Evolutionary conservation across 2,797 vertebrate species (phyloP).

Genomic region (Poliocrania exsul): DNA sequence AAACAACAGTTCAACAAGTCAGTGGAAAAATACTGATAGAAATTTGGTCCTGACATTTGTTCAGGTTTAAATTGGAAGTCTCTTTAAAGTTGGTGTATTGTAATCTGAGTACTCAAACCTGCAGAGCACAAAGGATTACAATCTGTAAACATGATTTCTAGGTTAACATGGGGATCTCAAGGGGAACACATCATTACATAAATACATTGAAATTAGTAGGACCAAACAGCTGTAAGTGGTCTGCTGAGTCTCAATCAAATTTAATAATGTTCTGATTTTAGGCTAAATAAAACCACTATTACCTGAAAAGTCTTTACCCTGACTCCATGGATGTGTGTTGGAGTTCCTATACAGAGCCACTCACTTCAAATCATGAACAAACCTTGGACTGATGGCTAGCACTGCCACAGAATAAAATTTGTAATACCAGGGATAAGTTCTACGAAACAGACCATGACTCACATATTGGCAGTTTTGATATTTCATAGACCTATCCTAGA

Average conservation of each 20-base stretch:
- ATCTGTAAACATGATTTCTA: constrained; percentile 11
- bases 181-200: not conserved
- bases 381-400: not conserved
- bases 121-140: constrained; percentile 11
- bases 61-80: not conserved
- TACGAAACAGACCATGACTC: not conserved
- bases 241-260: not conserved
- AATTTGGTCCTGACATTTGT: not conserved
- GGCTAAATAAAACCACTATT: not conserved
- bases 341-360: not conserved
- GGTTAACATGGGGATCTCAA: not conserved
- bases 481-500: not conserved
- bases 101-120: not conserved
- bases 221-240: not conserved
- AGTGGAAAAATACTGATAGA: not conserved
- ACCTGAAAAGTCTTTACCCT: not conserved
- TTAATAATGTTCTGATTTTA: not conserved
- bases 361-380: not conserved
- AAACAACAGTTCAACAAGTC: not conserved
- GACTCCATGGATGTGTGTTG: not conserved
- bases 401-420: not conserved
- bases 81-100: not conserved
- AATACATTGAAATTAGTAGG: not conserved
- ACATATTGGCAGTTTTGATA: not conserved
- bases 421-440: not conserved